Percentiles rank a stretch among this genome's conserved stretches.
phyloP scores from a whole-genome alignment of 2,888 invertebrate genomes.

The Drosophila bunnanda region DNA sequence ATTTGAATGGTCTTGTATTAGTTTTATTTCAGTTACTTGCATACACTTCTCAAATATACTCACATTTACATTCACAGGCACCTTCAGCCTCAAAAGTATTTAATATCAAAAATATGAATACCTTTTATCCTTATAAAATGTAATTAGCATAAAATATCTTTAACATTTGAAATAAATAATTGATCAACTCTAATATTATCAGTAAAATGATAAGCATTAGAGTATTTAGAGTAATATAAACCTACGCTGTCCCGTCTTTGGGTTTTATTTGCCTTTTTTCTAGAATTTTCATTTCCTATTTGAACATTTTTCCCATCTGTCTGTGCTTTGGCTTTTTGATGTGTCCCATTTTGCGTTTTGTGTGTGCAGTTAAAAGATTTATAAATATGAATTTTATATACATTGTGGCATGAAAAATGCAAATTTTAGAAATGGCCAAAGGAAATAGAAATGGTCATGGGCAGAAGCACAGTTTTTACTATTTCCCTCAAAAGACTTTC shows the following conservation, averaged over 20 bases:
- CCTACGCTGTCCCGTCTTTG: neutral
- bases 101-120: no score
- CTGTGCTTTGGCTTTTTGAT: conserved; percentile 77
- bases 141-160: no score
- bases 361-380: conserved; percentile 78
- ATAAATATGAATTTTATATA: conserved; percentile 81
- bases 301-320: conserved; percentile 68
- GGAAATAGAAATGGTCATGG: conserved; percentile 74
- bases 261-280: conserved; percentile 29
- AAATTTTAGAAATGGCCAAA: conserved; percentile 75
- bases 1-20: conserved; percentile 46
- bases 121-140: no score
- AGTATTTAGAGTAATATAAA: neutral
- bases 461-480: conserved; percentile 37
- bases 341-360: conserved; percentile 66
- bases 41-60: conserved; percentile 10
- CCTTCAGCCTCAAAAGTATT: neutral
- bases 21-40: conserved; percentile 18
- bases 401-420: conserved; percentile 80
- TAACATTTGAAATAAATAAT: neutral
- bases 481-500: conserved; percentile 21
- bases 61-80: neutral
- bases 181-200: neutral
- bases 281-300: conserved; percentile 74
- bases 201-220: neutral